Evolutionary conservation across 2,888 invertebrate species (phyloP).

Genomic region (Meteorus cinctellus): DNA sequence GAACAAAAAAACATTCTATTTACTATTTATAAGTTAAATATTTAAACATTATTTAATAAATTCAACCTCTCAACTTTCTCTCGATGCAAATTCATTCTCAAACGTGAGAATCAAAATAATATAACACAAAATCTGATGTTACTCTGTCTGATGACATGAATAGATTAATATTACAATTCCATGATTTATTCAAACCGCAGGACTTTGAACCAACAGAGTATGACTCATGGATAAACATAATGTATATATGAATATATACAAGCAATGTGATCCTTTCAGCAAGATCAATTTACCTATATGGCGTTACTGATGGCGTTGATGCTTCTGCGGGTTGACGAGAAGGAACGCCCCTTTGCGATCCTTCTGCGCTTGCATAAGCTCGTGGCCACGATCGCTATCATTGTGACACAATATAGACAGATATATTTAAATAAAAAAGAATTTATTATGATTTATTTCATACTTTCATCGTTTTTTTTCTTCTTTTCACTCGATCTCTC

Average conservation of each 20-base stretch:
- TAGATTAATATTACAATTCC: background rate
- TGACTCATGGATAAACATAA: slow-evolving; percentile 23
- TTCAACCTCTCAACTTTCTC: too few species aligned
- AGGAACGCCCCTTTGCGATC: slow-evolving; percentile 31
- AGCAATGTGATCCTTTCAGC: slow-evolving; percentile 23
- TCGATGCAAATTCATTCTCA: too few species aligned
- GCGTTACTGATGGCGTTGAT: slow-evolving; percentile 31
- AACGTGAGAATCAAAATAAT: too few species aligned
- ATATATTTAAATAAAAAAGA: background rate
- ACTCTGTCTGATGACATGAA: background rate
- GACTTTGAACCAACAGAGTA: background rate
- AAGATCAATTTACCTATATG: slow-evolving; percentile 42
- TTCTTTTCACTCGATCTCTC: too few species aligned
- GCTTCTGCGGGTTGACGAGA: slow-evolving; percentile 17
- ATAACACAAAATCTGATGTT: background rate
- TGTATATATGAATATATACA: background rate
- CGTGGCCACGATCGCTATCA: slow-evolving; percentile 32
- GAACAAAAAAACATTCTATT: too few species aligned
- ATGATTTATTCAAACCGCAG: slow-evolving; percentile 6
- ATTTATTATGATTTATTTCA: too few species aligned
- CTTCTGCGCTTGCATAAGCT: slow-evolving; percentile 47
- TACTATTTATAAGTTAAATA: too few species aligned
- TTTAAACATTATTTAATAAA: too few species aligned
- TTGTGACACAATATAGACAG: slow-evolving; percentile 24
- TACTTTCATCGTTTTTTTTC: too few species aligned